These are phyloP conservation scores for Arvicanthis niloticus DNA, from an alignment of 2,113 vertebrate genomes.

Conservation along the genomic window DNA sequence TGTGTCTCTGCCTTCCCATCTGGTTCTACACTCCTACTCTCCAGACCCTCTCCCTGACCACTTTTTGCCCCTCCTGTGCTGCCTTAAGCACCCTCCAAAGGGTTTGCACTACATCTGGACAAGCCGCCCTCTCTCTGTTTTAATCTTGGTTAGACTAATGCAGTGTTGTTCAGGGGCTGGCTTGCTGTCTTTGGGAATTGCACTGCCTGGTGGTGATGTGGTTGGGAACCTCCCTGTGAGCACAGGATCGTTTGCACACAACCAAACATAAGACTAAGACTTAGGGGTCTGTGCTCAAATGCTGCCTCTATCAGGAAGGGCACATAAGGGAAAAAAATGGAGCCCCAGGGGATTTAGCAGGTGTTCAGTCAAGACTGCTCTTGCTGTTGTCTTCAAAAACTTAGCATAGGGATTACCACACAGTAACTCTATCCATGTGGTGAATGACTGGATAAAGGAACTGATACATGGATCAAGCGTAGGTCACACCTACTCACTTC, in stretches of 20 bases:
- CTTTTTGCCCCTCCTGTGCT: rapidly evolving
- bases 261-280: rapidly evolving
- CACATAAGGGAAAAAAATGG: background rate
- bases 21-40: background rate
- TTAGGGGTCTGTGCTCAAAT: background rate
- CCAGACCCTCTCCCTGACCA: background rate
- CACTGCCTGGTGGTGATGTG: background rate
- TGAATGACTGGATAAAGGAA: background rate
- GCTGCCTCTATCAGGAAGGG: background rate
- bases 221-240: rapidly evolving
- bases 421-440: background rate
- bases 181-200: background rate
- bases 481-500: background rate
- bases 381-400: background rate
- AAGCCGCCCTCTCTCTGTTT: background rate
- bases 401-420: background rate
- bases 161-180: background rate
- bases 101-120: background rate
- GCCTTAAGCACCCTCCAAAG: rapidly evolving
- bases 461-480: background rate
- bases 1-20: background rate
- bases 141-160: rapidly evolving
- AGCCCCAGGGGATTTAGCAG: rapidly evolving
- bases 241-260: rapidly evolving
- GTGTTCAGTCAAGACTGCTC: background rate